A percentile compares a stretch with the other conserved stretches of the same genome.
Evolutionary conservation across 1,140 invertebrate species (phyloP).

Genomic region (Aphelinus atriplicis): DNA sequence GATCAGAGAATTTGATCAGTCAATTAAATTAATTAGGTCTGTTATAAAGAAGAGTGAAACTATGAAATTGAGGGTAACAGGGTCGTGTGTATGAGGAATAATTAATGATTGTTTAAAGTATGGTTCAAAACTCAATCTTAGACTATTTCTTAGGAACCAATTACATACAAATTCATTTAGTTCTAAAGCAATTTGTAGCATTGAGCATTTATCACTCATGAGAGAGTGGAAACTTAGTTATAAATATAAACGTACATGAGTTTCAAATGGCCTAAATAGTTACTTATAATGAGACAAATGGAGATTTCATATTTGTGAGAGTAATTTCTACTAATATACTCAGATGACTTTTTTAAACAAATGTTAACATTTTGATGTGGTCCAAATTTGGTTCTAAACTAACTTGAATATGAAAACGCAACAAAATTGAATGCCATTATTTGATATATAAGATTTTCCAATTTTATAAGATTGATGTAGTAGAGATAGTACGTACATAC

Average conservation of each 20-base stretch:
- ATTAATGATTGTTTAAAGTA: neutral
- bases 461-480: constrained; percentile 17
- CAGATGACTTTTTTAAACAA: constrained; percentile 32
- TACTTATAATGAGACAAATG: constrained; percentile 38
- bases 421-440: constrained; percentile 7
- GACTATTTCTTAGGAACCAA: constrained; percentile 15
- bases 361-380: constrained; percentile 4
- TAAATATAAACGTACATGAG: constrained; percentile 27
- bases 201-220: constrained; percentile 6
- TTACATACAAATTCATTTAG: constrained; percentile 7
- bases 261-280: constrained; percentile 43
- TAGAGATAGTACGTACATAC: neutral
- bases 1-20: neutral
- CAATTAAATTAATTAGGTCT: constrained; percentile 15
- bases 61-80: constrained; percentile 30
- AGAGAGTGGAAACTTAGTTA: constrained; percentile 12
- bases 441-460: constrained; percentile 16
- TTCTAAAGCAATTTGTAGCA: constrained; percentile 27
- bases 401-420: constrained; percentile 9
- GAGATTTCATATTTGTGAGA: constrained; percentile 27
- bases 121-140: constrained; percentile 17
- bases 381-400: constrained; percentile 13
- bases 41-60: neutral
- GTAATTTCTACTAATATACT: constrained; percentile 31
- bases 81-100: constrained; percentile 14